A percentile compares a stretch with the other conserved stretches of the same genome.
phyloP scores from a whole-genome alignment of 1,140 invertebrate genomes.

The Chironomus striatipennis region DNA sequence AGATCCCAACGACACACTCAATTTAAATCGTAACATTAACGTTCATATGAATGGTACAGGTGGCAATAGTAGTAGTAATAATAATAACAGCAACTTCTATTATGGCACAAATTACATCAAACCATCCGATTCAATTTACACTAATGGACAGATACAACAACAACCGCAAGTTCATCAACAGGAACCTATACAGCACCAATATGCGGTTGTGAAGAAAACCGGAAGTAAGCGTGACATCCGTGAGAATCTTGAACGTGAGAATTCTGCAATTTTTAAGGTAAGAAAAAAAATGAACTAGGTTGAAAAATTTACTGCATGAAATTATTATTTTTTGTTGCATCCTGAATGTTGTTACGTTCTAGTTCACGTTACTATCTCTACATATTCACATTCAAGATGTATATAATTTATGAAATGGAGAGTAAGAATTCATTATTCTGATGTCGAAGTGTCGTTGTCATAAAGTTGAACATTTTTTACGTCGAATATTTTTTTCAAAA shows the following conservation, averaged over 20 bases:
- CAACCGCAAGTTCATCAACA: background rate
- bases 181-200: conserved; percentile 33
- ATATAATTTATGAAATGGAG: too few species aligned
- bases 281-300: conserved; percentile 19
- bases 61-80: conserved; percentile 9
- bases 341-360: too few species aligned
- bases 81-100: background rate
- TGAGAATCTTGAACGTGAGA: conserved; percentile 38
- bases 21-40: conserved; percentile 24
- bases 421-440: too few species aligned
- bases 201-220: conserved; percentile 25
- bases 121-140: conserved; percentile 27
- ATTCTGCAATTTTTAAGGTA: conserved; percentile 38
- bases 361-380: too few species aligned
- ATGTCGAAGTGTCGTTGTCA: too few species aligned
- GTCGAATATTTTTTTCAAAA: too few species aligned
- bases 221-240: conserved; percentile 38
- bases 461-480: too few species aligned
- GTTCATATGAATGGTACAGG: background rate
- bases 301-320: too few species aligned
- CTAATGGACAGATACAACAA: conserved; percentile 29
- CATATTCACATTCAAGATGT: too few species aligned
- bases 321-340: too few species aligned
- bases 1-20: conserved; percentile 34
- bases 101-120: conserved; percentile 10